These are phyloP conservation scores for Aspidiotus rigidus DNA, from an alignment of 2,888 invertebrate species.

Conservation along the genomic window DNA sequence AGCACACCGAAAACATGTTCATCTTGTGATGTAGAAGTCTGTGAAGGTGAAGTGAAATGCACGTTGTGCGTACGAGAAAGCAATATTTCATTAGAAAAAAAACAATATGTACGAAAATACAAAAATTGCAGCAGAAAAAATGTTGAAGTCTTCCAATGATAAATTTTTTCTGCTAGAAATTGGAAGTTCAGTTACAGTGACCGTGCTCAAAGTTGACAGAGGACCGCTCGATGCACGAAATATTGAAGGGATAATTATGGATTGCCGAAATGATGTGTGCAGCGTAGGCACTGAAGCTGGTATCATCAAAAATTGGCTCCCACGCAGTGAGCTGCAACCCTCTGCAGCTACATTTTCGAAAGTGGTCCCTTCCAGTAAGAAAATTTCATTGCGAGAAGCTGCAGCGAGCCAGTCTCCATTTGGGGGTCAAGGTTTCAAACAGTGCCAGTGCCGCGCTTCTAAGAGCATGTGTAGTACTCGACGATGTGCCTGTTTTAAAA, in stretches of 20 bases:
- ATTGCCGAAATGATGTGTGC: neutral
- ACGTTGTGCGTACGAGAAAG: no score
- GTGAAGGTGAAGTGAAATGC: no score
- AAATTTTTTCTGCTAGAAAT: neutral
- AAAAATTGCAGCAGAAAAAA: no score
- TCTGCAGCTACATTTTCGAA: constrained; percentile 2
- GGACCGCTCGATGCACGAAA: no score
- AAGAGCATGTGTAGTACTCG: neutral
- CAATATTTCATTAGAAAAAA: no score
- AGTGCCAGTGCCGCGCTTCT: neutral
- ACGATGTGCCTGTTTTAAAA: neutral
- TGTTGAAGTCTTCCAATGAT: neutral
- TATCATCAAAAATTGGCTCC: no score
- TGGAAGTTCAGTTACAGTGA: neutral
- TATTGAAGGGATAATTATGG: no score
- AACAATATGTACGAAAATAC: no score
- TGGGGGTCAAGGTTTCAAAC: neutral
- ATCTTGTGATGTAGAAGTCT: no score
- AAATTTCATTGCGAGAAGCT: neutral
- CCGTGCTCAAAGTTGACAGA: neutral
- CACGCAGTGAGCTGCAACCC: no score
- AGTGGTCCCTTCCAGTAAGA: neutral
- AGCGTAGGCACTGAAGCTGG: neutral
- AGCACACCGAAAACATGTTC: no score
- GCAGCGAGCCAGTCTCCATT: no score